Base-by-base conservation (phyloP, 1,140 invertebrate genomes). In the Maniola jurtina region DNA sequence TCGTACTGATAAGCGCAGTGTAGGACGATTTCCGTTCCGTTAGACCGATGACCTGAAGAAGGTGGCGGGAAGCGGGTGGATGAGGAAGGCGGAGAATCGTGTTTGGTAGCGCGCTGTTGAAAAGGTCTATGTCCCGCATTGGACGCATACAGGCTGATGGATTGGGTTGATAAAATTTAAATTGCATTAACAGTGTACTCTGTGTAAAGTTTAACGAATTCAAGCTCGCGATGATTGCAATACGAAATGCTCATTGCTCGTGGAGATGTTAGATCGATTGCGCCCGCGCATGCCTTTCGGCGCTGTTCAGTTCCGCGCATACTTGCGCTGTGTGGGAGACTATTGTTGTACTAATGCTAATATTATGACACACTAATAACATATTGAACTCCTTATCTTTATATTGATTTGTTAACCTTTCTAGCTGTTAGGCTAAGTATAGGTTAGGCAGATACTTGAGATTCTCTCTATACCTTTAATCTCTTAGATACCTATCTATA, bases 231-330 rank as follows among this genome's bases (percentile, higher is more conserved):
- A 50, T 61, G 59, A 61, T 61, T 61, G 45, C 59, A 63, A 55
- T 63, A 63, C 54, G 63, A 64, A 59, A 57, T 36, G 14, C 47
- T 65, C 56, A 42, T 61, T 15, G 36, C 47, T 64, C 54, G 55
- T 61, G 64, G 61, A 67, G 65, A 67, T 66, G 57, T 25, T 33
- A 40, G 36, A 36, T 15, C 57, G 64, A 60, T 67, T 61, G 65
- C 65, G 65, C 65, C 65, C 42, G 62, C 62, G 54, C 54, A 64
- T 65, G 13, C 57, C 64, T 59, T 33, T 57, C 16, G 57, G 36
- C 48, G 55, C 58, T 36, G 58, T 38, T 54, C 55, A 67, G 61
- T 61, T 67, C 55, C 55, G 52, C 58, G 59, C 45, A 57, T 67
- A 40, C 33, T 47, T 48, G 25, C 42, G 42, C 9, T 61, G 65